Base-by-base conservation (phyloP, 2,113 vertebrate species). In the Chionis minor region DNA sequence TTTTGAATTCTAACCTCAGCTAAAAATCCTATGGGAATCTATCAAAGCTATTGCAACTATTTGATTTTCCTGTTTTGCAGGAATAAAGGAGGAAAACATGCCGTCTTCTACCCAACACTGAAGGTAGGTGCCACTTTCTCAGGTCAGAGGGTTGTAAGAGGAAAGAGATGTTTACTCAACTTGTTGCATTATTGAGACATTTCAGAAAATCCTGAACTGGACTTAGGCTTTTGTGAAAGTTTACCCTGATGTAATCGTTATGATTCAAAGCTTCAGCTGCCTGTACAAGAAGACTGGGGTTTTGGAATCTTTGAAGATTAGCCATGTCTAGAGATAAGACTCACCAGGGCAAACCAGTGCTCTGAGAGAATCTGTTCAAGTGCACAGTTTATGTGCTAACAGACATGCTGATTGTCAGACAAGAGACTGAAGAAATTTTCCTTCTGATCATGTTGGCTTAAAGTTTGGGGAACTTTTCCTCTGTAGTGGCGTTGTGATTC, bases 21-120 rank as follows among this genome's bases (percentile, higher is more conserved):
- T 90, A 65, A 82, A 80, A 86, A 66, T 59, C 35, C 17, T 65
- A 8, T 18, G 81, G 52, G 71, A 56, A 35, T 69, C 40, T 72
- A 2, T 74, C 17, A 65, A 32, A 86, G 18, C 54, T 63, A 8
- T 49, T 88, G 23, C 80, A 35, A 80, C 79, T 47, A 7, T 59
- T 61, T 62, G 11, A 2, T 74, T 75, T 89, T 58, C 19, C 30
- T 82, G 55, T 80, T 86, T 97, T 98, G 71, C 97, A 99, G 99
- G 92, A 98, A 70, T 97, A 99, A 98, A 66, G 98, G 98, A 26
- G 98, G 98, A 26, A 99, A 98, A 83, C 99, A 99, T 85, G 95
- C 98, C 1, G 97, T 99, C 70, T 99, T 99, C 98, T 99, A 99
- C 92, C 99, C 99, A 4, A 99, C 99, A 10, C 92, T 99, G 79